Evolutionary conservation across 2,888 invertebrate genomes (phyloP).

Genomic region (Dioctria linearis): DNA sequence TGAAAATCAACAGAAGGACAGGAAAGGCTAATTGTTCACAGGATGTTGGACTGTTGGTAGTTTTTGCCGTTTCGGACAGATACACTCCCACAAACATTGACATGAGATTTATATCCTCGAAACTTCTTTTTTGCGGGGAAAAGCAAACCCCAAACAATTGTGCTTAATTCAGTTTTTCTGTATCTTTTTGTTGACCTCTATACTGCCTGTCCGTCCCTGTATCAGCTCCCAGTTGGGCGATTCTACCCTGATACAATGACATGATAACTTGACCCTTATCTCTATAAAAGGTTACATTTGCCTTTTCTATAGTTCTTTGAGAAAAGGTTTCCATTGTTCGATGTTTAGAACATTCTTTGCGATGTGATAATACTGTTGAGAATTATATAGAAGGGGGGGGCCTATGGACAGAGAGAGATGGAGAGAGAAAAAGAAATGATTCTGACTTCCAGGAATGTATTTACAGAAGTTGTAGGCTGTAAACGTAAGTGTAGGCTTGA

Average conservation of each 20-base stretch:
- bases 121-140: constrained; percentile 19
- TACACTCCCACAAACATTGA: constrained; percentile 31
- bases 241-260: constrained; percentile 31
- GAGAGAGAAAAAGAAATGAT: not conserved
- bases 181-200: not conserved
- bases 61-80: constrained; percentile 29
- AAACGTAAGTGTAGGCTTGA: not conserved
- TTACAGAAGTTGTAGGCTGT: no score
- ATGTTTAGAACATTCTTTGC: constrained; percentile 3
- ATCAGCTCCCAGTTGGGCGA: constrained; percentile 12
- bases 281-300: constrained; percentile 21
- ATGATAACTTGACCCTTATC: constrained; percentile 45
- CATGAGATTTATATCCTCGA: constrained; percentile 21
- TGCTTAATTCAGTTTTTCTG: constrained; percentile 30
- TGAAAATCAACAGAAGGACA: constrained; percentile 29
- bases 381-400: not conserved
- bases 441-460: no score
- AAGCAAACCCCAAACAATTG: constrained; percentile 20
- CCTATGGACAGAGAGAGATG: not conserved
- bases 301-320: constrained; percentile 24
- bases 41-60: no score
- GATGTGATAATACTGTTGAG: constrained; percentile 18
- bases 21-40: constrained; percentile 38
- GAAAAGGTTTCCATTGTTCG: constrained; percentile 30
- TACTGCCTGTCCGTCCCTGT: not conserved